These are phyloP conservation scores for Macaria notata DNA, from an alignment of 2,888 invertebrate genomes.

Conservation along the genomic window DNA sequence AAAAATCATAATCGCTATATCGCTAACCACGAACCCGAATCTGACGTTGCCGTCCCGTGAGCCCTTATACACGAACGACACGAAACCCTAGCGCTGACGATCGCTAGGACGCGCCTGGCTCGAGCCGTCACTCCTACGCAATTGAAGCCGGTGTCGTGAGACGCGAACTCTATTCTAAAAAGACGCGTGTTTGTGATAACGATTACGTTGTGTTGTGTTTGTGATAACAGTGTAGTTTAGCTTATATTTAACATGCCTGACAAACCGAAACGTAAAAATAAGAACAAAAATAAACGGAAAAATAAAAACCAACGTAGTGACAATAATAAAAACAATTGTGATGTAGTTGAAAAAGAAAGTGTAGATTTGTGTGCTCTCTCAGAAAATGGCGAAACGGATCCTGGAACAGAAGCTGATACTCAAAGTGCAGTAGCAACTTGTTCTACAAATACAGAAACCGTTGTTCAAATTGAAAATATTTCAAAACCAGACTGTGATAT, in stretches of 20 bases:
- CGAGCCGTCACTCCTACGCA: slow-evolving; percentile 63
- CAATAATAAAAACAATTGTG: slow-evolving; percentile 46
- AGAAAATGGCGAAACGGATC: slow-evolving; percentile 24
- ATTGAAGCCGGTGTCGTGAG: slow-evolving; percentile 57
- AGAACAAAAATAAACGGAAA: slow-evolving; percentile 62
- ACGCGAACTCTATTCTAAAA: slow-evolving; percentile 53
- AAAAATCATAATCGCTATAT: slow-evolving; percentile 50
- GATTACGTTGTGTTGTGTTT: slow-evolving; percentile 58
- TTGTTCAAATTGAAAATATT: slow-evolving; percentile 10
- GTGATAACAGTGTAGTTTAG: slow-evolving; percentile 65
- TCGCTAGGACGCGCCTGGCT: slow-evolving; percentile 46
- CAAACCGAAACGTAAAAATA: slow-evolving; percentile 69
- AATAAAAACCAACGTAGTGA: slow-evolving; percentile 62
- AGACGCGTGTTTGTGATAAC: slow-evolving; percentile 61
- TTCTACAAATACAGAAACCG: slow-evolving; percentile 8
- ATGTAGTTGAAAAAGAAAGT: slow-evolving; percentile 40
- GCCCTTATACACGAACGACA: slow-evolving; percentile 60
- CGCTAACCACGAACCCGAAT: slow-evolving; percentile 56
- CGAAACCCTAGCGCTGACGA: slow-evolving; percentile 49
- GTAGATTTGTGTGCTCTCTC: slow-evolving; percentile 39
- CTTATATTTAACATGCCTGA: slow-evolving; percentile 66
- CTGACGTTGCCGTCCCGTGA: slow-evolving; percentile 47
- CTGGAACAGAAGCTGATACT: slow-evolving; percentile 4
- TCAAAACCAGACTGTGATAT: slow-evolving; percentile 15
- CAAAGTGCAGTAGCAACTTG: slow-evolving; percentile 7